Base-by-base conservation (phyloP, 2,888 invertebrate genomes). In the Brenthis daphne region DNA sequence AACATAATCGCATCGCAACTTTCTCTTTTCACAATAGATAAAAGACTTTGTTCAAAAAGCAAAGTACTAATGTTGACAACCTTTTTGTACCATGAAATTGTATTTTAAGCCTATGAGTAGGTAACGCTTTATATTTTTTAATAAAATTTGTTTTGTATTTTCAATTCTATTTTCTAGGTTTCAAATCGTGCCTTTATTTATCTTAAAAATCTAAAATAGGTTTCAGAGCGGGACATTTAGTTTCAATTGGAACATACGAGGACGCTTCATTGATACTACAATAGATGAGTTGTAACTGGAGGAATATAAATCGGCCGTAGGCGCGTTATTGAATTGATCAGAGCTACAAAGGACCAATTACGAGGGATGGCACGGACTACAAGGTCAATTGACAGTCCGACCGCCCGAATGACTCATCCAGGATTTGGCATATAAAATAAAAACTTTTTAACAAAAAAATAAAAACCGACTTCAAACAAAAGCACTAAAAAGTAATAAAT, bases 321-420 rank as follows among this genome's bases (percentile, higher is more conserved):
- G 73, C 79, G 77, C 83, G 82, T 87, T 86, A 87, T 87, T 85
- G 84, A 80, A 85, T 86, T 87, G 85, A 87, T 86, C 81, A 82
- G 76, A 77, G 75, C 80, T 82, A 89, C 89, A 90, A 89, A 89
- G 87, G 85, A 75, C 84, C 87, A 87, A 89, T 90, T 88, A 89
- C 82, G 80, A 78, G 76, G 80, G 83, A 81, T 83, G 82, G 82
- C 84, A 82, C 84, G 78, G 77, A 80, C 80, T 83, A 83, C 84
- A 87, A 88, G 89, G 86, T 85, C 86, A 84, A 83, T 86, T 80
- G 82, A 78, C 79, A 76, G 77, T 75, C 74, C 74, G 74, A 71
- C 76, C 72, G 72, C 72, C 77, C 71, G 72, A 75, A 75, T 76
- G 75, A 79, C 81, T 81, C 79, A 79, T 77, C 74, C 74, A 68